Evolutionary conservation across 2,888 invertebrate species (phyloP).

Genomic region (Pterostichus niger): DNA sequence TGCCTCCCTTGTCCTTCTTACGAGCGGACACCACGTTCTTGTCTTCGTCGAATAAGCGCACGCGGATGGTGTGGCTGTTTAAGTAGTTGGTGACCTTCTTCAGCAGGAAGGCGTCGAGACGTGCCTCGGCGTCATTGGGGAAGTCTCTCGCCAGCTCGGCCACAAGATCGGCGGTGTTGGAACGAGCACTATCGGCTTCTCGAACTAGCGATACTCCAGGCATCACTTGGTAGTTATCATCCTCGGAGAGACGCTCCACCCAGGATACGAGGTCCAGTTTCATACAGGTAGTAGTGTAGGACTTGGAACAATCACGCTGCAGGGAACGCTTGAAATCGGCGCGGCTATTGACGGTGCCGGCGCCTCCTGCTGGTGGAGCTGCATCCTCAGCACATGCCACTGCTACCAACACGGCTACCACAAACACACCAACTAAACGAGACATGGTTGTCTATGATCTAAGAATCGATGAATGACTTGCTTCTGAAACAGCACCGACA

Average conservation of each 20-base stretch:
- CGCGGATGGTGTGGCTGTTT: slow-evolving; percentile 86
- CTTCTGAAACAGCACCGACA: slow-evolving; percentile 51
- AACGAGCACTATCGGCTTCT: slow-evolving; percentile 78
- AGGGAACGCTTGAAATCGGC: slow-evolving; percentile 75
- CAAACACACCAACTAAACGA: slow-evolving; percentile 66
- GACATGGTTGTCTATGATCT: slow-evolving; percentile 66
- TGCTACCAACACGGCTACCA: slow-evolving; percentile 67
- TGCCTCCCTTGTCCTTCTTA: slow-evolving; percentile 79
- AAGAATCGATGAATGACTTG: slow-evolving; percentile 68
- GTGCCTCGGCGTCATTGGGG: slow-evolving; percentile 87
- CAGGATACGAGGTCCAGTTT: slow-evolving; percentile 89
- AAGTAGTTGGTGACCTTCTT: slow-evolving; percentile 86
- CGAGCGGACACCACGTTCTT: slow-evolving; percentile 79
- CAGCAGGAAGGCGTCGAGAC: slow-evolving; percentile 87
- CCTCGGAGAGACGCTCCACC: slow-evolving; percentile 86
- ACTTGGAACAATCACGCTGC: slow-evolving; percentile 79
- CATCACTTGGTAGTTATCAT: slow-evolving; percentile 84
- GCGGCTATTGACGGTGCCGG: slow-evolving; percentile 68
- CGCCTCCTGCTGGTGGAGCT: slow-evolving; percentile 58
- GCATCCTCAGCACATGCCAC: slow-evolving; percentile 63
- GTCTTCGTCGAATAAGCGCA: slow-evolving; percentile 84
- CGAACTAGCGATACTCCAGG: slow-evolving; percentile 88
- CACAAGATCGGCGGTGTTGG: slow-evolving; percentile 84
- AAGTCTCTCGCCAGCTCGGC: slow-evolving; percentile 87
- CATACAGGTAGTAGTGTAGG: slow-evolving; percentile 86